Conservation (phyloP, 2,113 vertebrate species). For the Andinoacara biseriatus region DNA sequence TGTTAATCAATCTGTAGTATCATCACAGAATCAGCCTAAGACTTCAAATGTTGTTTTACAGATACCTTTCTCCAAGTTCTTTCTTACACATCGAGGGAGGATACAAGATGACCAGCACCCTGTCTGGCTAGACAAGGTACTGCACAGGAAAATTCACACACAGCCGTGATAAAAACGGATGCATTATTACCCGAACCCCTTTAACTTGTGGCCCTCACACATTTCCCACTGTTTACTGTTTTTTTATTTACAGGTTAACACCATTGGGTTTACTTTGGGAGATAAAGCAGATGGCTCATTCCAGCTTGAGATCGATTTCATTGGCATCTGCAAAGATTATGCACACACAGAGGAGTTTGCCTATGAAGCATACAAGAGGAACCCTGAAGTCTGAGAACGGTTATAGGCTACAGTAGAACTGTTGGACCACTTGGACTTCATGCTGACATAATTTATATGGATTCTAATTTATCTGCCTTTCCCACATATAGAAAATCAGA, state of each 20-base stretch:
- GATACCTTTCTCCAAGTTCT: slow-evolving; percentile 98
- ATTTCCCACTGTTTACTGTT: not conserved
- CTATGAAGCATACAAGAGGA: slow-evolving; percentile 87
- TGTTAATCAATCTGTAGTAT: too few species aligned
- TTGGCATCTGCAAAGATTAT: slow-evolving; percentile 85
- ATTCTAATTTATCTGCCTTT: not conserved
- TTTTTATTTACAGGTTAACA: slow-evolving; percentile 82
- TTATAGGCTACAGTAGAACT: not conserved
- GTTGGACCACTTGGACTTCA: not conserved
- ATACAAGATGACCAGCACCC: slow-evolving; percentile 87
- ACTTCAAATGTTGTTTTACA: slow-evolving; percentile 58
- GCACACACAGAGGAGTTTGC: slow-evolving; percentile 92
- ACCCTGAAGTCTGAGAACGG: slow-evolving; percentile 65
- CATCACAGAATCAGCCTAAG: not conserved
- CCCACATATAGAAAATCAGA: not conserved
- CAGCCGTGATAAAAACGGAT: not conserved
- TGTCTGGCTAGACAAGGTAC: slow-evolving; percentile 90
- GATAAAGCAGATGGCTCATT: slow-evolving; percentile 92
- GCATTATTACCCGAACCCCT: not conserved
- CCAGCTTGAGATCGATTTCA: slow-evolving; percentile 93
- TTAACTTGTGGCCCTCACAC: not conserved
- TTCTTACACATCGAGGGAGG: slow-evolving; percentile 89
- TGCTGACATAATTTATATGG: not conserved
- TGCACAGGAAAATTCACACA: not conserved
- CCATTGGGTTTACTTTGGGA: slow-evolving; percentile 89